Percentiles rank a stretch among this genome's conserved stretches.
Conservation (phyloP, 2,888 invertebrate genomes). For the Argyresthia albistria region DNA sequence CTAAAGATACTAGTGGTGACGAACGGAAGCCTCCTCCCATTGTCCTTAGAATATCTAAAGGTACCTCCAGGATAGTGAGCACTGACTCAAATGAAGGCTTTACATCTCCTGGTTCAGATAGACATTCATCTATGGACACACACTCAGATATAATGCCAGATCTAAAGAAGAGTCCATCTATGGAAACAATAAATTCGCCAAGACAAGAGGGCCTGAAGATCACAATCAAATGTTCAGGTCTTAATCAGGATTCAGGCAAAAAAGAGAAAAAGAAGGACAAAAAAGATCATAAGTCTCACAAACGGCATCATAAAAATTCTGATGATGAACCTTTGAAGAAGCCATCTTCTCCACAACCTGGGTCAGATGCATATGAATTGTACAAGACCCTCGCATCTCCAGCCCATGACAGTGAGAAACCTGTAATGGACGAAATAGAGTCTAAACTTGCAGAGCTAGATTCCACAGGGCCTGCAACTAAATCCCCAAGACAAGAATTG, state of each 20-base stretch:
- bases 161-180: conserved; percentile 51
- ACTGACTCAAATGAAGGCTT: conserved; percentile 76
- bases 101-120: conserved; percentile 66
- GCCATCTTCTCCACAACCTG: conserved; percentile 63
- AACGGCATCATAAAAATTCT: conserved; percentile 54
- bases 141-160: conserved; percentile 56
- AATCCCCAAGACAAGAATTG: conserved; percentile 41
- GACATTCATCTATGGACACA: conserved; percentile 61
- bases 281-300: conserved; percentile 69
- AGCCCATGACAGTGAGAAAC: conserved; percentile 29
- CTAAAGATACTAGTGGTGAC: conserved; percentile 58
- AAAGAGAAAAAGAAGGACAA: conserved; percentile 61
- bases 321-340: conserved; percentile 45
- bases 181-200: conserved; percentile 60
- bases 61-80: conserved; percentile 76
- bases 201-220: conserved; percentile 68
- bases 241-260: conserved; percentile 37
- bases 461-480: conserved; percentile 28
- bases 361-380: conserved; percentile 61
- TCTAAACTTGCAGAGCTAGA: conserved; percentile 47
- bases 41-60: conserved; percentile 89
- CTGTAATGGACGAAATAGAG: conserved; percentile 46
- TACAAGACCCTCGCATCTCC: conserved; percentile 69
- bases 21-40: conserved; percentile 82
- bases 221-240: conserved; percentile 59